These are phyloP conservation scores for Leptatherina wallacei DNA, from an alignment of 2,797 vertebrate species.

Conservation along the genomic window DNA sequence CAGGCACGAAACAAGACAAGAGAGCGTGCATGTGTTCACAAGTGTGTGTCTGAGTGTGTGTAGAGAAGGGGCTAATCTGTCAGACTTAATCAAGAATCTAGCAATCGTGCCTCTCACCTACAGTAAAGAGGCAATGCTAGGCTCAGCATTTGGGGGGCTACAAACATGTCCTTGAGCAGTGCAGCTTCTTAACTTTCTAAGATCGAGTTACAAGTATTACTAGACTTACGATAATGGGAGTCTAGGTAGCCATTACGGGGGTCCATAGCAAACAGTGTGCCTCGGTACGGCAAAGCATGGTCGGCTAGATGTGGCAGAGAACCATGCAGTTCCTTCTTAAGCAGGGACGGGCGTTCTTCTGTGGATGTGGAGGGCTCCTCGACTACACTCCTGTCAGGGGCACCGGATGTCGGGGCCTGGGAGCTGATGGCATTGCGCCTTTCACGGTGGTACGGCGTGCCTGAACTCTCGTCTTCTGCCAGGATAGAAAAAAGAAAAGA, in stretches of 20 bases:
- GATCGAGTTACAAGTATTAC: neutral
- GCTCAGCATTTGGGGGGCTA: slow-evolving; percentile 24
- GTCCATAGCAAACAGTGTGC: slow-evolving; percentile 95
- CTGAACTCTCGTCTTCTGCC: slow-evolving; percentile 94
- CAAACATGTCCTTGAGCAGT: slow-evolving; percentile 55
- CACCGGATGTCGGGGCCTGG: slow-evolving; percentile 84
- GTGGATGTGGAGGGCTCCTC: slow-evolving; percentile 97
- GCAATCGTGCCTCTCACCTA: slow-evolving; percentile 89
- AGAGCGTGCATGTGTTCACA: slow-evolving; percentile 53
- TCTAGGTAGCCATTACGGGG: slow-evolving; percentile 95
- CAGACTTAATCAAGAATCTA: slow-evolving; percentile 89
- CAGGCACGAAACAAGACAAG: slow-evolving; percentile 72
- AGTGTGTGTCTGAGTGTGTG: slow-evolving; percentile 40
- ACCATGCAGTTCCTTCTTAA: slow-evolving; percentile 96
- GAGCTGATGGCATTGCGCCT: slow-evolving; percentile 93
- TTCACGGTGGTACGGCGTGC: slow-evolving; percentile 92
- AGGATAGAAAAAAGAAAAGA: slow-evolving; percentile 42
- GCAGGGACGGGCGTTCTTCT: slow-evolving; percentile 91
- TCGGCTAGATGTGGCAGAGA: slow-evolving; percentile 92
- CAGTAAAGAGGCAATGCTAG: slow-evolving; percentile 56
- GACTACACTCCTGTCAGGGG: slow-evolving; percentile 86
- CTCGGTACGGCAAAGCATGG: slow-evolving; percentile 91
- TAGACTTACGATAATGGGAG: slow-evolving; percentile 89
- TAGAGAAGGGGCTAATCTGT: slow-evolving; percentile 87
- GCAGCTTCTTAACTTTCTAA: slow-evolving; percentile 32